Conservation (phyloP, 2,113 vertebrate genomes). For the Lontra canadensis region DNA sequence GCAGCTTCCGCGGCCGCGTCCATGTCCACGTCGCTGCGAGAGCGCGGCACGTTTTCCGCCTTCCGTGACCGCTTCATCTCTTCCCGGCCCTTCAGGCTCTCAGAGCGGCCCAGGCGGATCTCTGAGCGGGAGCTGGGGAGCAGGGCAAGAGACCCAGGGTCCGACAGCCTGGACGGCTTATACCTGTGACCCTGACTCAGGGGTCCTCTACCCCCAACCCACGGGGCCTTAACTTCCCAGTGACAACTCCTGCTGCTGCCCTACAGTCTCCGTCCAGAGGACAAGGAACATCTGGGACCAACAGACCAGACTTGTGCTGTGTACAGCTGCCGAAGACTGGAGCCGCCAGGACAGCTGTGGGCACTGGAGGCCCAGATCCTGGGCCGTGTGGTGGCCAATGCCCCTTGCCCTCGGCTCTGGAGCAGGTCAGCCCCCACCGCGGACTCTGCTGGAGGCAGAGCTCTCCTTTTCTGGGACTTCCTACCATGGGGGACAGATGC, state of each 20-base stretch:
- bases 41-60: slow-evolving; percentile 91
- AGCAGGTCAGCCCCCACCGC: background rate
- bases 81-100: slow-evolving; percentile 94
- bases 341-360: background rate
- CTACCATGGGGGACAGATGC: background rate
- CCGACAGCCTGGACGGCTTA: background rate
- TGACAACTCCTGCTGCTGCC: background rate
- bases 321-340: background rate
- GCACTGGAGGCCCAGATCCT: background rate
- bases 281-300: background rate
- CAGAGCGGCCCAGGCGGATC: slow-evolving; percentile 92
- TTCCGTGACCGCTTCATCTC: slow-evolving; percentile 90
- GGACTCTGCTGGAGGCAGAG: background rate
- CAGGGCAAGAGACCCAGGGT: background rate
- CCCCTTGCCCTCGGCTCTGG: background rate
- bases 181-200: background rate
- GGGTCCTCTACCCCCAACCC: background rate
- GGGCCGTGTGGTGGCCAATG: background rate
- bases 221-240: background rate
- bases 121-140: slow-evolving; percentile 79
- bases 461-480: background rate
- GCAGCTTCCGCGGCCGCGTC: slow-evolving; percentile 91
- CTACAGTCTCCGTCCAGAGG: background rate
- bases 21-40: slow-evolving; percentile 96
- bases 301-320: background rate